Percentiles rank a stretch among this genome's conserved stretches.
phyloP scores from a whole-genome alignment of 2,888 invertebrate species.

The Conus canariensis region DNA sequence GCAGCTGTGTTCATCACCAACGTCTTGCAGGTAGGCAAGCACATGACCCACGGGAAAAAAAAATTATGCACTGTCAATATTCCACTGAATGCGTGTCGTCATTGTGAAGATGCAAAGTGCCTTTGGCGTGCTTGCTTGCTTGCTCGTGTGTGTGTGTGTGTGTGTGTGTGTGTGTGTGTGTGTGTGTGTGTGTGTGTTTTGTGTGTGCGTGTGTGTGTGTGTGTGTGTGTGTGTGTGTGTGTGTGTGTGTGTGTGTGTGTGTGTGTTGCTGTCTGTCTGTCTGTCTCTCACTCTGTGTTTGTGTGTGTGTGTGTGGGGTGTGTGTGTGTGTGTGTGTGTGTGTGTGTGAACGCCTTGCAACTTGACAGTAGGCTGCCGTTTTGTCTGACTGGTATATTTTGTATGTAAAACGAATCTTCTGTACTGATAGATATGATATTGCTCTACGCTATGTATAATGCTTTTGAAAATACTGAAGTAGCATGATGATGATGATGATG shows the following conservation, averaged over 20 bases:
- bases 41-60: no score
- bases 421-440: no score
- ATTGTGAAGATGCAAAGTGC: no score
- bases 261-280: not conserved
- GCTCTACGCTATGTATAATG: no score
- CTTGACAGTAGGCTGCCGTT: no score
- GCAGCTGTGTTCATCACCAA: conserved; percentile 95
- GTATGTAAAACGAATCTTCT: no score
- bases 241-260: not conserved
- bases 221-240: not conserved
- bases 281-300: no score
- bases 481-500: no score
- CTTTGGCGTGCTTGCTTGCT: not conserved
- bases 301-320: not conserved
- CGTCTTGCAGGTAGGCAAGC: conserved; percentile 82
- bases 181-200: conserved; percentile 27
- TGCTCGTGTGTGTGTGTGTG: not conserved
- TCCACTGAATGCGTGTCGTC: no score
- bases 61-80: no score
- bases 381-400: no score
- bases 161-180: conserved; percentile 26
- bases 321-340: conserved; percentile 21
- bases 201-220: not conserved
- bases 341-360: not conserved
- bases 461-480: no score